Percentiles rank a stretch among this genome's conserved stretches.
Conservation (phyloP, 1,140 invertebrate genomes). For the Tribolium madens region DNA sequence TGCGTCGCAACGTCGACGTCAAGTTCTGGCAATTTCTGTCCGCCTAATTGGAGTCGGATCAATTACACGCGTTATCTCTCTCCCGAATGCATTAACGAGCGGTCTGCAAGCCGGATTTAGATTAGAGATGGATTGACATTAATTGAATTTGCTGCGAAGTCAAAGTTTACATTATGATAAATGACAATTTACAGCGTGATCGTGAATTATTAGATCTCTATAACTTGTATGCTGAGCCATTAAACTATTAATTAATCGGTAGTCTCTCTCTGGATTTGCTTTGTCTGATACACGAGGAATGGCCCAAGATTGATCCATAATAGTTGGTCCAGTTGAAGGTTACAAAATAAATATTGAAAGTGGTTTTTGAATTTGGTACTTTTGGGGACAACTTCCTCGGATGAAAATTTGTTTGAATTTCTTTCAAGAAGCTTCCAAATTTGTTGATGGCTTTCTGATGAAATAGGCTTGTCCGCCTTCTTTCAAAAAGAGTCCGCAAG, state of each 20-base stretch:
- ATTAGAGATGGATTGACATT: conserved; percentile 51
- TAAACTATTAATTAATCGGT: conserved; percentile 58
- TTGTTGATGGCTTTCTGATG: conserved; percentile 3
- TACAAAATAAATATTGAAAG: too few relatives aligned
- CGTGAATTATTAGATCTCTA: conserved; percentile 58
- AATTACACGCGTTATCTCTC: conserved; percentile 46
- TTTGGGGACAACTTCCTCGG: too few relatives aligned
- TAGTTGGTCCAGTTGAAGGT: too few relatives aligned
- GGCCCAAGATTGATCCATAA: too few relatives aligned
- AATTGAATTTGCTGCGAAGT: conserved; percentile 56
- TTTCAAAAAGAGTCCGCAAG: not conserved
- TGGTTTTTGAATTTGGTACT: too few relatives aligned
- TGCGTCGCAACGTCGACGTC: conserved; percentile 5
- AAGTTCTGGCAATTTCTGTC: conserved; percentile 9
- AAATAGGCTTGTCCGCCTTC: conserved; percentile 9
- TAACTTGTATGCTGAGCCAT: conserved; percentile 55
- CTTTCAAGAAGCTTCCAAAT: not conserved
- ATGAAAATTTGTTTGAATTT: not conserved
- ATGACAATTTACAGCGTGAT: conserved; percentile 58
- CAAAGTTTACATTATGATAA: conserved; percentile 56
- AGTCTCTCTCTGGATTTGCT: conserved; percentile 18
- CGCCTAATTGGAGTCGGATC: conserved; percentile 41
- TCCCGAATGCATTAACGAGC: conserved; percentile 47
- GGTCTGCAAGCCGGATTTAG: conserved; percentile 36
- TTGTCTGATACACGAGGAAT: not conserved